phyloP scores from a whole-genome alignment of 2,888 invertebrate genomes.

The Encarsia formosa region DNA sequence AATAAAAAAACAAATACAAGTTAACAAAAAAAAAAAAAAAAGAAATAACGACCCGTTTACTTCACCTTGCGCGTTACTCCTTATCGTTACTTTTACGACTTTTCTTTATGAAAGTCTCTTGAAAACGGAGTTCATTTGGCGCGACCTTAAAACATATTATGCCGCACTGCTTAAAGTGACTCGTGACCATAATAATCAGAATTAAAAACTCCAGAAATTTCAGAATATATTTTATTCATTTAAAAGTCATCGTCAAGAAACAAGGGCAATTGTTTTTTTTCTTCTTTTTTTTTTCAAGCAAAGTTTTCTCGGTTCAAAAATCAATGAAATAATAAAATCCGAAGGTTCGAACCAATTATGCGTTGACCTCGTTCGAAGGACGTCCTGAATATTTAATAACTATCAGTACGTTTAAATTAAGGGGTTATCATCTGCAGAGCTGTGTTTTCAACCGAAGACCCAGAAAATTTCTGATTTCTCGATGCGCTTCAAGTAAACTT shows the following conservation, averaged over 20 bases:
- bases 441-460: not conserved
- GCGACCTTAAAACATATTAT: not conserved
- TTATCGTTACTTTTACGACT: constrained; percentile 11
- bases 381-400: constrained; percentile 12
- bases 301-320: too few species aligned
- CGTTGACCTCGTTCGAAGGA: not conserved
- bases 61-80: constrained; percentile 2
- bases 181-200: not conserved
- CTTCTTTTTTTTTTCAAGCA: too few species aligned
- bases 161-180: not conserved
- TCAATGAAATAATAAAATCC: too few species aligned
- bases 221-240: too few species aligned
- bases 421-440: not conserved
- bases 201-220: too few species aligned
- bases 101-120: constrained; percentile 9
- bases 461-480: not conserved
- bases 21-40: too few species aligned
- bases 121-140: not conserved
- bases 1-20: too few species aligned
- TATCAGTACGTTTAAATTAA: constrained; percentile 11
- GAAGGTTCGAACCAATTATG: too few species aligned
- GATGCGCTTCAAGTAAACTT: not conserved
- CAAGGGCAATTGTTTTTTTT: too few species aligned
- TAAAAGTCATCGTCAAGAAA: too few species aligned
- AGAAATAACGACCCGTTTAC: constrained; percentile 10